Base-by-base conservation (phyloP, 2,797 vertebrate genomes). In the Sebastes aleutianus region DNA sequence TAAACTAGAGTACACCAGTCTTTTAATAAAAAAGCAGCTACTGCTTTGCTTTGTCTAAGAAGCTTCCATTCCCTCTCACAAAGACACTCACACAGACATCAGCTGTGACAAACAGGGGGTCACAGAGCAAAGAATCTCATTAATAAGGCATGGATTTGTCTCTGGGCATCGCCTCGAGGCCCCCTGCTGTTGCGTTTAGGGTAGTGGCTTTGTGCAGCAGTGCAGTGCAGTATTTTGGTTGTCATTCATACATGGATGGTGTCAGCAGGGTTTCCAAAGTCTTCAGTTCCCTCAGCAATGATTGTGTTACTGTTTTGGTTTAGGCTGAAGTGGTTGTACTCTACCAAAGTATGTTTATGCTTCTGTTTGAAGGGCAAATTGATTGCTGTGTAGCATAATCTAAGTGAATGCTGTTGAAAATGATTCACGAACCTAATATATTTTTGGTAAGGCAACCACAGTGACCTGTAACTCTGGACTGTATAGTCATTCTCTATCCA, bases 111-210 rank as follows among this genome's bases (percentile, higher is more conserved):
- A 71, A 76, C 56, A 84, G 57, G 59, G 71, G 64, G 76, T 79
- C 86, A 87, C 71, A 87, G 63, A 68, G 78, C 68, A 77, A 39
- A 86, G 61, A 63, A 75, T 57, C 85, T 92, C 84, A 92, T 92
- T 88, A 93, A 92, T 87, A 91, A 91, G 39, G 31, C 83, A 93
- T 90, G 43, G 61, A 54, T 85, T 62, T 76, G 47, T 81, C 47
- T 83, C 22, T 14, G 88, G 86, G n/a, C 92, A 88, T 94, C 89
- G 91, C 94, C 93, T 93, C 4, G 54, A 92, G 87, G 93, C 93
- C 93, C 93, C 56, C 94, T 95, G 94, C 92, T 95, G 94, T 93
- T 88, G 73, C 7, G 69, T 39, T 80, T 9, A 71, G 63, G 88
- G 92, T 86, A 92, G 77, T 93, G 87, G n/a, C 26, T 82, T 71